These are phyloP conservation scores for Saimiri boliviensis DNA, from an alignment of 2,113 vertebrate genomes.

Conservation along the genomic window DNA sequence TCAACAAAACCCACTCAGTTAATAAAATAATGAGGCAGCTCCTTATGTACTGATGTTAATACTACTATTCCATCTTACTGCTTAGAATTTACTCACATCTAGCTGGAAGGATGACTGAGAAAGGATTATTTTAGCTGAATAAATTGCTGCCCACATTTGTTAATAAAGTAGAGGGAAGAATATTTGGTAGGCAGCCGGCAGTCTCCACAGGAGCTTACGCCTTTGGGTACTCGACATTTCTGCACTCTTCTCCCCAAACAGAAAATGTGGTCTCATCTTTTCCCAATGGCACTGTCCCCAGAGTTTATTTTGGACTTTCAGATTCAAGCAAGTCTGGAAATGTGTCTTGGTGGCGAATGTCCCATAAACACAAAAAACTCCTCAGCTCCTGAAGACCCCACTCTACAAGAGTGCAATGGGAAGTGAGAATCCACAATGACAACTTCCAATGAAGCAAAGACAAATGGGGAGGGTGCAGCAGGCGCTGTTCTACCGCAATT, in stretches of 20 bases:
- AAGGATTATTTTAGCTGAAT: not conserved
- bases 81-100: not conserved
- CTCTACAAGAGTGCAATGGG: too few relatives aligned
- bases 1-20: too few relatives aligned
- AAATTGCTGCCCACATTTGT: not conserved
- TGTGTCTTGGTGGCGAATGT: not conserved
- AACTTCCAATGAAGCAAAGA: not conserved
- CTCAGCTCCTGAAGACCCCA: not conserved
- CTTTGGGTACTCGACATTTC: not conserved
- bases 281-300: not conserved
- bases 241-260: not conserved
- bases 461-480: not conserved
- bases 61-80: not conserved
- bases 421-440: too few relatives aligned
- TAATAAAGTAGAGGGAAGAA: not conserved
- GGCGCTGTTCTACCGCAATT: not conserved
- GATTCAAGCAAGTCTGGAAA: not conserved
- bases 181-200: not conserved
- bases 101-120: not conserved
- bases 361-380: not conserved
- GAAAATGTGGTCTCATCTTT: not conserved
- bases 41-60: not conserved
- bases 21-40: not conserved
- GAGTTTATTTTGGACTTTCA: not conserved
- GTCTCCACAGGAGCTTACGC: not conserved